Base-by-base conservation (phyloP, 2,797 vertebrate species). In the Rhynchonycteris naso region DNA sequence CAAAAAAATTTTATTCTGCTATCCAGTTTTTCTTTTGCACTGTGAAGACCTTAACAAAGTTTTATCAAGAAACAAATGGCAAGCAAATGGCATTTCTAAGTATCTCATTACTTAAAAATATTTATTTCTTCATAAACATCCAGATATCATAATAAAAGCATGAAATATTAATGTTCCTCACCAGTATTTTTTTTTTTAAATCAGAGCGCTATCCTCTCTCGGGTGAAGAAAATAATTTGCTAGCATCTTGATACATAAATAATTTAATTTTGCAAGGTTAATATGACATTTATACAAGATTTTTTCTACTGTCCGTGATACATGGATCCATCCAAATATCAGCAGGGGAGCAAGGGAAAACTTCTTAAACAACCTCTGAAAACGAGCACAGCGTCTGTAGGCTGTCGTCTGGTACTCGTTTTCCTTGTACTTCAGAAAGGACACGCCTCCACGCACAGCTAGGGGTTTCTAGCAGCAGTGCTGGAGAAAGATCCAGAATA, bases 401-500 rank as follows among this genome's bases (percentile, higher is more conserved):
- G 63, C 80, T 95, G 91, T 83, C 93, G 92, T 82, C 91, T 85
- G 47, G 33, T 66, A 69, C 94, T 93, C 66, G 78, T 71, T 91
- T 79, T 80, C 96, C 96, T 89, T 16, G 58, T 24, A 76, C 94
- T 87, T 93, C 66, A 85, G 63, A 95, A 88, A 83, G 59, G 59
- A 81, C 87, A 78, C 47, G 76, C 89, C 91, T 93, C 96, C 94
- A 90, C 1, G 5, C 83, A 90, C 93, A 97, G 93, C 65, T 86
- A 95, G 88, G 81, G 86, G 72, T 68, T 85, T 95, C 93, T 89
- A 93, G 91, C 88, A 88, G 92, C 92, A 74, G 68, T 74, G 74
- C 78, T 76, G 50, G 78, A 97, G 79, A 93, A 95, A 94, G 54
- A 81, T 43, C 84, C 90, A 95, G 94, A 97, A 92, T 72, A 7